Evolutionary conservation across 2,797 vertebrate species (phyloP).

Genomic region (Brachyrhaphis roseni): DNA sequence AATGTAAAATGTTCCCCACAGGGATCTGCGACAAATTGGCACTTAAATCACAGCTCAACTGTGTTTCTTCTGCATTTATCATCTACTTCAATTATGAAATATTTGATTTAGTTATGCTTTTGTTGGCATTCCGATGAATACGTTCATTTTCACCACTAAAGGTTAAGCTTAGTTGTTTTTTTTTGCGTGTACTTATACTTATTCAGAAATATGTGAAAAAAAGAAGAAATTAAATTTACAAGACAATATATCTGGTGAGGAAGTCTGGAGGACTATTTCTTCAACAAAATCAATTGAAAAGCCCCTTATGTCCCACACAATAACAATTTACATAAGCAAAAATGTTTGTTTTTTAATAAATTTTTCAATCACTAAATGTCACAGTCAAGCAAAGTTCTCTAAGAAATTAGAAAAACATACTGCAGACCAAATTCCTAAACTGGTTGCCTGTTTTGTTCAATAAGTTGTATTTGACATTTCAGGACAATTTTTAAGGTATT

Average conservation of each 20-base stretch:
- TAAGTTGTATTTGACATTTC: too few relatives aligned
- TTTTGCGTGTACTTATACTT: too few relatives aligned
- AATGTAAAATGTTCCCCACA: conserved; percentile 10
- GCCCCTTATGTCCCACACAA: neutral
- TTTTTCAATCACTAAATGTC: too few relatives aligned
- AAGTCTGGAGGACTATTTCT: too few relatives aligned
- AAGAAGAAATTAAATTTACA: neutral
- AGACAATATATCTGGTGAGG: too few relatives aligned
- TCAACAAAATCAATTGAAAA: neutral
- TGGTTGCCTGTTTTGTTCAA: too few relatives aligned
- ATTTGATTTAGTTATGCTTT: neutral
- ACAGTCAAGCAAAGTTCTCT: too few relatives aligned
- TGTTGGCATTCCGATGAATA: neutral
- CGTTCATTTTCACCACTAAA: neutral
- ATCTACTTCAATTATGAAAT: neutral
- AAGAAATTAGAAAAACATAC: too few relatives aligned
- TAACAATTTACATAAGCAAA: neutral
- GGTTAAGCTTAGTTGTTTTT: neutral
- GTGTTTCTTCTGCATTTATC: conserved; percentile 14
- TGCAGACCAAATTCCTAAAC: too few relatives aligned
- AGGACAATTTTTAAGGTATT: too few relatives aligned
- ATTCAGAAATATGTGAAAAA: neutral
- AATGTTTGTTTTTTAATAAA: neutral
- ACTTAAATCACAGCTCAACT: conserved; percentile 1
- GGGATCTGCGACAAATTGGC: neutral